Evolutionary conservation across 1,140 invertebrate species (phyloP), one percentile per base, ranked within the genome.

Genomic region (Cydia fagiglandana): DNA sequence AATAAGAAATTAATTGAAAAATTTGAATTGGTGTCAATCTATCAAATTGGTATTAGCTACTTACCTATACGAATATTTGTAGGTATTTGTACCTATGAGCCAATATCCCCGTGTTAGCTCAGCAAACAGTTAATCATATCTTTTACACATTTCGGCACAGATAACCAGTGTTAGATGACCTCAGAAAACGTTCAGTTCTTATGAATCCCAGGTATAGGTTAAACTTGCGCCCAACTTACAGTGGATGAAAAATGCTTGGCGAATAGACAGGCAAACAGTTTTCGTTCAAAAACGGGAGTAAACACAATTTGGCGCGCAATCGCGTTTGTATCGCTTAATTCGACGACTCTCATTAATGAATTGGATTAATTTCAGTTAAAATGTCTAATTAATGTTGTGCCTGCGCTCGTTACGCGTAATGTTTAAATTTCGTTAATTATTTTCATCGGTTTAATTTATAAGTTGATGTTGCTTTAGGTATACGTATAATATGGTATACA

Each of bases 311-410:
- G 78, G 78, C 47, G 75, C 79, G 79, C 85, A 86, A 87, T 87
- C 86, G 85, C 82, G 86, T 87, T 84, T 85, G 81, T 85, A 81
- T 83, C 84, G 85, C 78, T 82, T 83, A 83, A 86, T 84, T 85
- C 80, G 82, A 83, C 81, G 84, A 79, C 79, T 70, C 17, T 45
- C 38, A 53, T 74, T 74, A 74, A 82, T 80, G 80, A 86, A 87
- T 87, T 86, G 79, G 80, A 84, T 85, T 87, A 86, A 87, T 86
- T 87, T 79, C 80, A 82, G 83, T 83, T 81, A 85, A 86, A 81
- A 87, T 80, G 79, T 80, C 82, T 89, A 87, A 89, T 87, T 89
- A 85, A 74, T 61, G 20, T 61, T 61, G 7, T 61, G 20, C 56
- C 56, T 61, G 56, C 20, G 20, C 10, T 61, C 56, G 68, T 82